Base-by-base conservation (phyloP, 2,888 invertebrate genomes). In the Dione juno region DNA sequence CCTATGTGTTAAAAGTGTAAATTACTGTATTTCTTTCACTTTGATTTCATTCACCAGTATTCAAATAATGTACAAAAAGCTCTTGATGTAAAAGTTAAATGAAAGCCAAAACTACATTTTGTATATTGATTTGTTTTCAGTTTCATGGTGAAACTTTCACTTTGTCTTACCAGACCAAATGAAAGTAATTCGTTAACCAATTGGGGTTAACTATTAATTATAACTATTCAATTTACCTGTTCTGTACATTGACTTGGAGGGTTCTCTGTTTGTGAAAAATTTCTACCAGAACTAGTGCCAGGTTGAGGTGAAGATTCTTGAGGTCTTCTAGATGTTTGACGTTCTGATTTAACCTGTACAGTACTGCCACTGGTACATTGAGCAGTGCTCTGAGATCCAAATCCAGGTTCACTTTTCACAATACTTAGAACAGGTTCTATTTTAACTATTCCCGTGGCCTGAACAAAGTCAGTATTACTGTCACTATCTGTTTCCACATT, bases 281-380 rank as follows among this genome's bases (percentile, higher is more conserved):
- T 75, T 70, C 82, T 78, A 13, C 81, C 83, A n/a, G 86, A 82
- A 75, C 90, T 90, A 1, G 92, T 84, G 7, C 91, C 90, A 0
- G 92, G 92, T 74, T 90, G 91, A 6, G 92, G 91, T 6, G 91
- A 88, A 0, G 76, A 71, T 10, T 78, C 80, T 45, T 81, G 82
- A 2, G 78, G 61, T 57, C 71, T 76, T 75, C 57, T 71, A 41
- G 65, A 70, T 19, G 76, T 72, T 70, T 61, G 79, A 40, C 61
- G 70, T 71, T 91, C 90, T 40, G 78, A 72, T 76, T 92, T 92
- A 1, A 90, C 82, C 52, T 77, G 80, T 8, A 85, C 81, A 73
- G 78, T 81, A 73, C 57, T 77, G 9, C 73, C 66, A 69, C 77
- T 81, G 43, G 54, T 68, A 57, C n/a, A 53, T 66, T 70, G 74